A percentile compares a stretch with the other conserved stretches of the same genome.
phyloP scores from a whole-genome alignment of 2,888 invertebrate genomes.

The Megamerina dolium region DNA sequence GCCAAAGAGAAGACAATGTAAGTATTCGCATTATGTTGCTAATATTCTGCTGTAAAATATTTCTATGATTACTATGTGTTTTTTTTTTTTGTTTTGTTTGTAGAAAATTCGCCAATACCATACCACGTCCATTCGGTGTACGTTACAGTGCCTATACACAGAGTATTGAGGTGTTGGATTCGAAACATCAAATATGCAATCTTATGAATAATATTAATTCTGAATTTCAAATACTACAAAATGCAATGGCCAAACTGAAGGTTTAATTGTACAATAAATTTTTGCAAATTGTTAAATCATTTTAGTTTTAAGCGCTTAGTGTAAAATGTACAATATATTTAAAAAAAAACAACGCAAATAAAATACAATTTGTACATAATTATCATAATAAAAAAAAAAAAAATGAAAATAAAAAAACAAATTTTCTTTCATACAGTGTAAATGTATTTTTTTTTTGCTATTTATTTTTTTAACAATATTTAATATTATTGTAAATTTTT shows the following conservation, averaged over 20 bases:
- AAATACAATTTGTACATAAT: slow-evolving; percentile 3
- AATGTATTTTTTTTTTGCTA: too few species aligned
- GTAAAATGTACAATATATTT: neutral
- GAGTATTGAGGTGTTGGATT: slow-evolving; percentile 88
- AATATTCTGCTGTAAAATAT: neutral
- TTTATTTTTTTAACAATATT: too few species aligned
- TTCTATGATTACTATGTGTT: neutral
- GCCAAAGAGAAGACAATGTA: slow-evolving; percentile 98
- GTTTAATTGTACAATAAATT: slow-evolving; percentile 27
- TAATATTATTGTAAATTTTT: too few species aligned
- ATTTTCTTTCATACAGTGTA: too few species aligned
- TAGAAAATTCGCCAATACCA: slow-evolving; percentile 86
- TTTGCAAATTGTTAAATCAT: slow-evolving; percentile 1
- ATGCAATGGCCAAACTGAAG: slow-evolving; percentile 68
- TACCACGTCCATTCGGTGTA: slow-evolving; percentile 87
- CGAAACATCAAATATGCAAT: slow-evolving; percentile 79
- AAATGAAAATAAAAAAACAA: too few species aligned
- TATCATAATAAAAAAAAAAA: too few species aligned
- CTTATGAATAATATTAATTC: slow-evolving; percentile 73
- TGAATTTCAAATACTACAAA: slow-evolving; percentile 72
- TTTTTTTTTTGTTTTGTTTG: slow-evolving; percentile 32
- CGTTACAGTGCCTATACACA: slow-evolving; percentile 96
- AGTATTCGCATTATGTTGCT: slow-evolving; percentile 41
- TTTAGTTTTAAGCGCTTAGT: slow-evolving; percentile 3
- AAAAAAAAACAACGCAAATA: neutral